Evolutionary conservation across 1,140 invertebrate genomes (phyloP).

Genomic region (Drosophila obscura): DNA sequence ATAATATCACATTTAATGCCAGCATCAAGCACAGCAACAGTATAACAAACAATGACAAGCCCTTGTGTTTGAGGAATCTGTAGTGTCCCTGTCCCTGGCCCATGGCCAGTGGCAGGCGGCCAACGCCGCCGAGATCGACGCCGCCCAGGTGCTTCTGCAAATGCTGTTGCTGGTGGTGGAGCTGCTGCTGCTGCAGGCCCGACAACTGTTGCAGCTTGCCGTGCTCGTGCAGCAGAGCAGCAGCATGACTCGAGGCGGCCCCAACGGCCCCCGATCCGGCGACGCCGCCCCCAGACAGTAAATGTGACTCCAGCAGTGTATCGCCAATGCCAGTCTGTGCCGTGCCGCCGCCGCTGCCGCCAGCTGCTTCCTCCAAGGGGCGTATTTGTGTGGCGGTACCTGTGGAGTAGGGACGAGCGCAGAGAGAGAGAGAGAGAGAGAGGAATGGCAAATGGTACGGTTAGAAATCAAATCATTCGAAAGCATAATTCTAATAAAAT

Average conservation of each 20-base stretch:
- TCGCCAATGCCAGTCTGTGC: slow-evolving; percentile 47
- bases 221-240: slow-evolving; percentile 21
- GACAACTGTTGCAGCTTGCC: slow-evolving; percentile 27
- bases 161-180: slow-evolving; percentile 54
- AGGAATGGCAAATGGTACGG: slow-evolving; percentile 50
- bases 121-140: slow-evolving; percentile 22
- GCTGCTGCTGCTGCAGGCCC: slow-evolving; percentile 49
- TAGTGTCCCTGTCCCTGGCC: slow-evolving; percentile 46
- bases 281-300: slow-evolving; percentile 30
- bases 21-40: slow-evolving; percentile 87
- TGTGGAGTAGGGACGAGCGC: slow-evolving; percentile 51
- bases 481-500: slow-evolving; percentile 28
- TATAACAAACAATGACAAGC: slow-evolving; percentile 86
- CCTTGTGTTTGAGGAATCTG: slow-evolving; percentile 57
- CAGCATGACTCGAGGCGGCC: slow-evolving; percentile 25
- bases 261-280: slow-evolving; percentile 25
- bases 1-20: slow-evolving; percentile 91
- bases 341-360: slow-evolving; percentile 12
- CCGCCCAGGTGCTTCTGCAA: slow-evolving; percentile 47
- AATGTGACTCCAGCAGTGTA: slow-evolving; percentile 52
- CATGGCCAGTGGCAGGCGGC: slow-evolving; percentile 37
- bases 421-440: slow-evolving; percentile 37
- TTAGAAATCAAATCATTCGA: slow-evolving; percentile 43
- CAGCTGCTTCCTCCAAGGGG: slow-evolving; percentile 58
- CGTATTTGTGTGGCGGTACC: slow-evolving; percentile 75